phyloP scores from a whole-genome alignment of 2,797 vertebrate genomes.

The Coilia nasus region DNA sequence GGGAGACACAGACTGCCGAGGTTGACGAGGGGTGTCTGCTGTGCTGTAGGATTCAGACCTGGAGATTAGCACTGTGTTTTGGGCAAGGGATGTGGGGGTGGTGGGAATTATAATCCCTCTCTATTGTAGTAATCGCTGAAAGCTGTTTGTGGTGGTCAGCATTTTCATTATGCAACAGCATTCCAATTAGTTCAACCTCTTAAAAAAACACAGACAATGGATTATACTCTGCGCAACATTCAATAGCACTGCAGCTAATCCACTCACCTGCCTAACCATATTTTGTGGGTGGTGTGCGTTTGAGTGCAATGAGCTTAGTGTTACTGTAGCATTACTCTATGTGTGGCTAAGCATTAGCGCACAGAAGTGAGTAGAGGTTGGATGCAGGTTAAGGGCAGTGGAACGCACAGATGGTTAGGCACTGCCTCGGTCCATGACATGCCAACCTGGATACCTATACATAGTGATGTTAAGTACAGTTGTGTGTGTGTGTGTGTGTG shows the following conservation, averaged over 20 bases:
- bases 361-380: not conserved
- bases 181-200: slow-evolving; percentile 26
- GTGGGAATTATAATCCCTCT: slow-evolving; percentile 4
- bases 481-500: slow-evolving; percentile 10
- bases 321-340: not conserved
- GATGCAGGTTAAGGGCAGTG: not conserved
- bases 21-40: not conserved
- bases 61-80: slow-evolving; percentile 18
- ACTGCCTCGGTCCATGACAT: not conserved
- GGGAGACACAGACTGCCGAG: not conserved
- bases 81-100: too few relatives aligned
- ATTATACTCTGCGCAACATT: slow-evolving; percentile 1
- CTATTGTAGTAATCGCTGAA: slow-evolving; percentile 11
- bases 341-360: not conserved
- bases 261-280: slow-evolving; percentile 17
- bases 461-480: not conserved
- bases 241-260: not conserved
- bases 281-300: not conserved
- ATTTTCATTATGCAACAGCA: slow-evolving; percentile 20
- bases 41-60: not conserved
- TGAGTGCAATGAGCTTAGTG: not conserved
- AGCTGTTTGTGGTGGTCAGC: slow-evolving; percentile 13
- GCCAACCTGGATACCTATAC: not conserved
- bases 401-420: not conserved
- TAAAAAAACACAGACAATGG: slow-evolving; percentile 21